Percentiles rank a stretch among this genome's conserved stretches.
Conservation (phyloP, 2,797 vertebrate species). For the Sebastolobus altivelis region DNA sequence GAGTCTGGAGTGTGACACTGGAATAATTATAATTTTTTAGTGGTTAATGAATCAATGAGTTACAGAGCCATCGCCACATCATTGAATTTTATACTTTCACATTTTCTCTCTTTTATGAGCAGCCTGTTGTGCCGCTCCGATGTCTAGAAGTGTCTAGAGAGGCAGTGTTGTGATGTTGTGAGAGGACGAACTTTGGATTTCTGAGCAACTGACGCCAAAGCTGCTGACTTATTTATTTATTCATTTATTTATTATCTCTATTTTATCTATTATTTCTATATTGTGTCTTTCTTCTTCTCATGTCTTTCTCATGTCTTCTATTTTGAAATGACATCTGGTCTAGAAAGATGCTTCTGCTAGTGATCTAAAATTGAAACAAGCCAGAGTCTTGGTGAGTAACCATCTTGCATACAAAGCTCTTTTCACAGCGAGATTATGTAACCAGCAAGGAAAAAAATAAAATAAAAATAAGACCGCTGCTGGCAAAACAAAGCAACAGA, state of each 20-base stretch:
- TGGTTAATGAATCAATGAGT: neutral
- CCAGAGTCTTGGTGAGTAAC: neutral
- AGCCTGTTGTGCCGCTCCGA: neutral
- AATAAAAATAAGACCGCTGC: neutral
- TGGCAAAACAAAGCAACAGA: too few relatives aligned
- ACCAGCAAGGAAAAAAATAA: neutral
- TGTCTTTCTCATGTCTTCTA: neutral
- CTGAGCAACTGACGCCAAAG: neutral
- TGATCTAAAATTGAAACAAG: neutral
- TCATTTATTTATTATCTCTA: neutral
- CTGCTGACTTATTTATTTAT: neutral
- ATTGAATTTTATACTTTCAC: neutral
- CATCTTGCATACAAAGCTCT: neutral
- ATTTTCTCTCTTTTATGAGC: neutral
- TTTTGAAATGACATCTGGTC: neutral
- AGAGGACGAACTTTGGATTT: constrained; percentile 2
- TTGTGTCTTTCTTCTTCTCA: neutral
- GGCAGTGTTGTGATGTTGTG: too few relatives aligned
- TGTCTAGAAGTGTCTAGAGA: neutral
- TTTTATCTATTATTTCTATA: neutral
- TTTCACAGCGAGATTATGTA: neutral
- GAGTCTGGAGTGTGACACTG: neutral
- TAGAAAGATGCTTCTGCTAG: neutral
- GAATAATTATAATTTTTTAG: neutral
- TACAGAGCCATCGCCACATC: neutral